phyloP scores from a whole-genome alignment of 30 jellyfish, hydroid and myxozoan species.

The Aurelia coerulea region DNA sequence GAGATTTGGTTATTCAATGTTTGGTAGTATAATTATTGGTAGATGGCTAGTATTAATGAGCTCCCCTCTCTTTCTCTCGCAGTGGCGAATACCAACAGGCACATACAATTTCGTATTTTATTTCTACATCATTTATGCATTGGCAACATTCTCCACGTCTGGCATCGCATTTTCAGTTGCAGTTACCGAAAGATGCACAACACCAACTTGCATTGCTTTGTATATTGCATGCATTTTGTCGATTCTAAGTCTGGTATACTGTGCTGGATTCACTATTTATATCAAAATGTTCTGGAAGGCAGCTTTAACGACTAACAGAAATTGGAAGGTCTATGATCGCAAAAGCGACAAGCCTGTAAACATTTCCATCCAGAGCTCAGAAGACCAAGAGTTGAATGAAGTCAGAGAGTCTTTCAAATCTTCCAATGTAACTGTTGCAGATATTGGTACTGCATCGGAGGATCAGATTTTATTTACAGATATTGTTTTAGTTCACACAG shows the following conservation, averaged over 20 bases:
- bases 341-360: neutral
- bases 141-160: constrained; percentile 43
- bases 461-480: too few species aligned
- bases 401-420: too few species aligned
- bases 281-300: constrained; percentile 32
- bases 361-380: neutral
- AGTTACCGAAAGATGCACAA: constrained; percentile 28
- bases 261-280: constrained; percentile 45
- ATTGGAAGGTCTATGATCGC: constrained; percentile 35
- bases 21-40: too few species aligned
- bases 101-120: constrained; percentile 34
- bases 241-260: constrained; percentile 18
- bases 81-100: constrained; percentile 43
- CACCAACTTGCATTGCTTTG: constrained; percentile 38
- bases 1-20: too few species aligned
- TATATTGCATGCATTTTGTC: constrained; percentile 39
- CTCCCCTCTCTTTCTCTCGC: neutral
- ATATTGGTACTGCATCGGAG: neutral
- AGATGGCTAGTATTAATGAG: too few species aligned
- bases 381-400: too few species aligned
- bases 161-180: constrained; percentile 50
- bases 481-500: too few species aligned
- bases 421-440: too few species aligned
- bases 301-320: constrained; percentile 23
- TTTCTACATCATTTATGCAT: constrained; percentile 37